These are phyloP conservation scores for Spheniscus mendiculus DNA, from an alignment of 2,113 vertebrate species.

Conservation along the genomic window DNA sequence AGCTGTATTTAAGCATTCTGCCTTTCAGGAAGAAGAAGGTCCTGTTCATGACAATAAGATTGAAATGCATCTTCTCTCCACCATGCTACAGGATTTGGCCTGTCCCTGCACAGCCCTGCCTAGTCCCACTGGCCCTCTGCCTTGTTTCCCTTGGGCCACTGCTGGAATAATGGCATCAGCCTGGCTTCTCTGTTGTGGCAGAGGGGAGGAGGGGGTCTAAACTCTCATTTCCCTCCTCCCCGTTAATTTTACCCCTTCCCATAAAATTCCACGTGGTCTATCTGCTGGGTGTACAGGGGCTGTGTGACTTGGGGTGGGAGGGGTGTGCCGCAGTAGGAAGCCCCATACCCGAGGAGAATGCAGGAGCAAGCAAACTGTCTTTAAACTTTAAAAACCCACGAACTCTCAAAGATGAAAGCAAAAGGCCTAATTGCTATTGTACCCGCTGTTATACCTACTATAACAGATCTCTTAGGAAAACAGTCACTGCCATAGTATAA, in stretches of 20 bases:
- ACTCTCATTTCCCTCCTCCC: not conserved
- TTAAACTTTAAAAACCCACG: not conserved
- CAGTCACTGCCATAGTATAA: not conserved
- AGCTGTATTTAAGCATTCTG: not conserved
- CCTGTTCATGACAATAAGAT: not conserved
- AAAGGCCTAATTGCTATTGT: not conserved
- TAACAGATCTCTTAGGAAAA: not conserved
- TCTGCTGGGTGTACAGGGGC: not conserved
- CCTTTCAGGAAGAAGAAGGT: not conserved
- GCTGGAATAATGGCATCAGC: not conserved
- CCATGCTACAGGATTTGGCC: not conserved
- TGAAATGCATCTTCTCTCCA: not conserved
- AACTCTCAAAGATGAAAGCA: not conserved
- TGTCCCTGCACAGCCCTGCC: not conserved
- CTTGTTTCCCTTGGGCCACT: not conserved
- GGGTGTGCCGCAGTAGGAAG: not conserved
- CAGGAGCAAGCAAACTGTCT: not conserved
- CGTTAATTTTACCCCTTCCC: not conserved
- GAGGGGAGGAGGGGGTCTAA: not conserved
- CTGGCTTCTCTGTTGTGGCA: not conserved
- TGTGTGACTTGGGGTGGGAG: not conserved
- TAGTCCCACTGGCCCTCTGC: not conserved
- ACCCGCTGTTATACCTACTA: fast-evolving
- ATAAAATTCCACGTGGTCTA: fast-evolving
- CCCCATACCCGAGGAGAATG: not conserved